These are phyloP conservation scores for Bungarus multicinctus DNA, from an alignment of 2,113 vertebrate genomes.

Conservation along the genomic window DNA sequence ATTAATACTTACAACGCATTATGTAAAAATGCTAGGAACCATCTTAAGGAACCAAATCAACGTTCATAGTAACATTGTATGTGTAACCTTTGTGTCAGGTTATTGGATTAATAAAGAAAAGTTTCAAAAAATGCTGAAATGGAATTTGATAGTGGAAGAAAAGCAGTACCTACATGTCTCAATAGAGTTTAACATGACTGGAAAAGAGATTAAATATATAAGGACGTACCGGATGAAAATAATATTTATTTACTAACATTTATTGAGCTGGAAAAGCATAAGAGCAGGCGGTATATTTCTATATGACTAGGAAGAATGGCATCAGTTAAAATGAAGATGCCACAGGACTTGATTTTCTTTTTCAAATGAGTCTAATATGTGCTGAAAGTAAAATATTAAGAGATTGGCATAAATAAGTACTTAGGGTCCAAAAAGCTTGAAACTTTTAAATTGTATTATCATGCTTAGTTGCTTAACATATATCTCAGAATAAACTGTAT, in stretches of 20 bases:
- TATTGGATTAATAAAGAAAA: neutral
- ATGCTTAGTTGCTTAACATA: neutral
- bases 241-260: neutral
- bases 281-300: neutral
- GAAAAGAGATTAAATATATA: neutral
- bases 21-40: neutral
- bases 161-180: neutral
- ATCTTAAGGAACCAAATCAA: neutral
- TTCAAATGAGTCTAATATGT: neutral
- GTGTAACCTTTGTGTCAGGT: neutral
- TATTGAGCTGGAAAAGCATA: neutral
- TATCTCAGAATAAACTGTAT: neutral
- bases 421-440: neutral
- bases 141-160: neutral
- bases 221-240: neutral
- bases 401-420: neutral
- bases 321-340: neutral
- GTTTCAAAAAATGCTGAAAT: neutral
- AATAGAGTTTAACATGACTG: neutral
- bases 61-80: neutral
- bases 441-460: neutral
- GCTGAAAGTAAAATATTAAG: neutral
- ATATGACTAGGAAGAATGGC: neutral
- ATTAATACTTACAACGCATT: neutral
- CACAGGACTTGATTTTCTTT: neutral